phyloP scores from a whole-genome alignment of 1,140 invertebrate genomes.

The Agraylea sexmaculata region DNA sequence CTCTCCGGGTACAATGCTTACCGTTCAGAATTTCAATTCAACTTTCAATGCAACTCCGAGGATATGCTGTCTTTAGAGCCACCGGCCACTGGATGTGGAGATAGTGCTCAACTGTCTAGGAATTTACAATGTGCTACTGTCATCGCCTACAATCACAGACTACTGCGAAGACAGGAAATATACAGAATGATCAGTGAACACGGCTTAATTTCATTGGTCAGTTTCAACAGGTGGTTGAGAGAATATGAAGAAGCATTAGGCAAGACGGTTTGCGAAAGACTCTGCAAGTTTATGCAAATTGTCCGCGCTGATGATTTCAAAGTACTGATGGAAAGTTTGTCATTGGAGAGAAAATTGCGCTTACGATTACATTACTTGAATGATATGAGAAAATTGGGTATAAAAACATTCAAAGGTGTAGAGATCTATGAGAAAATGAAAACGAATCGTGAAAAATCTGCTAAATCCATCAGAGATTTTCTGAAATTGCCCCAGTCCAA shows the following conservation, averaged over 20 bases:
- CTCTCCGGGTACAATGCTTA: constrained; percentile 75
- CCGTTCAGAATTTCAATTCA: constrained; percentile 75
- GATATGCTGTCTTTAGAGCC: too few species aligned
- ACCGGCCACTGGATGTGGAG: too few species aligned
- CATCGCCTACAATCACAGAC: constrained; percentile 54
- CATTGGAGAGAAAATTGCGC: constrained; percentile 55
- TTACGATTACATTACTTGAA: constrained; percentile 51
- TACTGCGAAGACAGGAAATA: constrained; percentile 58
- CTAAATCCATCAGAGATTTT: constrained; percentile 39
- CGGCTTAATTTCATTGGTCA: constrained; percentile 64
- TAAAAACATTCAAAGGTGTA: constrained; percentile 54
- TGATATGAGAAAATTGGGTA: constrained; percentile 58
- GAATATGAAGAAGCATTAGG: constrained; percentile 54
- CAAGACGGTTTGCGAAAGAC: constrained; percentile 45
- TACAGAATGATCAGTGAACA: constrained; percentile 64
- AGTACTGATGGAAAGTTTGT: constrained; percentile 61
- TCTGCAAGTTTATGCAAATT: constrained; percentile 63
- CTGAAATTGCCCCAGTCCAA: constrained; percentile 33
- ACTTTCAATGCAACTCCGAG: constrained; percentile 59
- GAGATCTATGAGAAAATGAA: constrained; percentile 54
- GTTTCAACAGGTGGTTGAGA: constrained; percentile 47
- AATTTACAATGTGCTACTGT: constrained; percentile 57
- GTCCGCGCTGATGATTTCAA: constrained; percentile 63
- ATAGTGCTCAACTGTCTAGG: constrained; percentile 42
- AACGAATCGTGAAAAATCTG: constrained; percentile 44